Base-by-base conservation (phyloP, 2,797 vertebrate species). In the Cetoscarus ocellatus region DNA sequence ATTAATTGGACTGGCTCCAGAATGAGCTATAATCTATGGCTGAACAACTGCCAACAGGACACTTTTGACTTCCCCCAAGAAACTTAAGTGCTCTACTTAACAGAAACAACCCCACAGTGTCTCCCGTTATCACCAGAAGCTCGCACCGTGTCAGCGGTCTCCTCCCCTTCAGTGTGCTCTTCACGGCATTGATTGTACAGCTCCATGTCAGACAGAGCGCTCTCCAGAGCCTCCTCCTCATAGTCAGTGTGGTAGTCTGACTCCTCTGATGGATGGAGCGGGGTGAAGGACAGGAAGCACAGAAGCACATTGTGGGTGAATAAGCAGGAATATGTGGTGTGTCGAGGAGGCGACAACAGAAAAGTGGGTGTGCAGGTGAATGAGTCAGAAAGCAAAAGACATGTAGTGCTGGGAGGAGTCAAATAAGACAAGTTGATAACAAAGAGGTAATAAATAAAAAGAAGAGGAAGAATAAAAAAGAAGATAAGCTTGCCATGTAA, bases 231-330 rank as follows among this genome's bases (percentile, higher is more conserved):
- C 67, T 99, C 97, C 75, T 96, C 95, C 66, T 99, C 97, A 0
- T 95, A 97, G 83, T 99, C 97, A 0, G 97, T 98, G 83, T 97
- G 96, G 90, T 96, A 96, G 89, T 99, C 97, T 0, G 98, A 99
- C 84, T 97, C 97, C 34, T 97, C 97, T 98, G 90, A 80, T 35
- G 67, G 75, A 73, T 53, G 69, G 70, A 39, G 83, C 56, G 64
- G 61, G 42, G 79, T 10, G 61, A 61, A 82, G 51, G 57, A 67
- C 55, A 67, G 75, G 61, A 73, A 62, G 72, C 27, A 77, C 40
- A 82, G 67, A 72, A 65, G 69, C 61, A 86, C 49, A 70, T 35
- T 19, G 79, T 79, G 76, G 68, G 82, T 76, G 82, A 85, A 70
- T 27, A 67, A 78, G 61, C 60, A 55, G 35, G 43, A 82, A 69